Conservation (phyloP, 1,140 invertebrate species). For the Lepidurus couesii region DNA sequence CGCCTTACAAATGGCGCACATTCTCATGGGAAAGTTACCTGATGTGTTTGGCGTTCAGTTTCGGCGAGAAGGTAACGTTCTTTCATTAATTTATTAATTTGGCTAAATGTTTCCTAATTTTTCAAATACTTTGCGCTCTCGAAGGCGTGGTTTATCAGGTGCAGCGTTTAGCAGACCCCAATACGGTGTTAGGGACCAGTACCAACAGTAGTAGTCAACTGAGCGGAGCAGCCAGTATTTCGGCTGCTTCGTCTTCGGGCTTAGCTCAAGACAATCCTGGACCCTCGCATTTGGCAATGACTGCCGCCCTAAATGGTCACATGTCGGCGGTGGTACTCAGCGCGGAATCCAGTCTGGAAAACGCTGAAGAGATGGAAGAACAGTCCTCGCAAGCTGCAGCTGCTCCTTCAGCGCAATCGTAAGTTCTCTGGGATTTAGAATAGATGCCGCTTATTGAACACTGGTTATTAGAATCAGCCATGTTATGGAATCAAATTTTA, state of each 20-base stretch:
- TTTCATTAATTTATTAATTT: constrained; percentile 30
- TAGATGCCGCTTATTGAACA: too few species aligned
- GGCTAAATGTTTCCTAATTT: constrained; percentile 26
- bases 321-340: constrained; percentile 29
- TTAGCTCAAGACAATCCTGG: constrained; percentile 19
- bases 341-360: background rate
- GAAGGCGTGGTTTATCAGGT: constrained; percentile 83
- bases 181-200: constrained; percentile 48
- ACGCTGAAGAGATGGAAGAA: constrained; percentile 36
- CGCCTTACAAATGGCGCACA: constrained; percentile 93
- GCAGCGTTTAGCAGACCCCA: constrained; percentile 65
- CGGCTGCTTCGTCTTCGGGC: constrained; percentile 24
- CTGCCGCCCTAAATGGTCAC: constrained; percentile 23
- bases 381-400: constrained; percentile 36
- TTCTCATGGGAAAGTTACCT: constrained; percentile 91
- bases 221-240: background rate
- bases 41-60: constrained; percentile 93
- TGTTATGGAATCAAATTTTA: too few species aligned
- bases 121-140: constrained; percentile 1
- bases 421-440: constrained; percentile 26
- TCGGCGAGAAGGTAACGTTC: constrained; percentile 67
- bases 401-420: constrained; percentile 37
- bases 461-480: too few species aligned
- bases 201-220: background rate
- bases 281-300: background rate